phyloP scores from a whole-genome alignment of 2,113 vertebrate genomes.

The Melanostigma gelatinosum region DNA sequence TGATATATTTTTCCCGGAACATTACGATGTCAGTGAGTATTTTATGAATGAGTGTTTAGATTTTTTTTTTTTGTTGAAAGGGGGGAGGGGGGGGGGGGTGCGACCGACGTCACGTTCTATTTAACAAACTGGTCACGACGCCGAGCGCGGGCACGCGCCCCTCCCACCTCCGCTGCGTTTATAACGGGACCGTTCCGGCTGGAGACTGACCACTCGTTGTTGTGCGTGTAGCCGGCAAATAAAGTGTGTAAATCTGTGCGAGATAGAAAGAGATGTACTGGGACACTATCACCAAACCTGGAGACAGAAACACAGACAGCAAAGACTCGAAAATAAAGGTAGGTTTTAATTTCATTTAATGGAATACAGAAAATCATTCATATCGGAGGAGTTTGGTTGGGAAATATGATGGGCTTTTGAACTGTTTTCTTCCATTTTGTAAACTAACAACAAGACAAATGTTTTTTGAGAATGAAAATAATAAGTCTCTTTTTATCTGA shows the following conservation, averaged over 20 bases:
- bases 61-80: conserved; percentile 21
- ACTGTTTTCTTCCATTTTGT: background rate
- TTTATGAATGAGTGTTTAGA: conserved; percentile 75
- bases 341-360: background rate
- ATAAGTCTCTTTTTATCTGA: background rate
- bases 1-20: background rate
- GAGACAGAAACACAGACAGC: conserved; percentile 41
- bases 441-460: background rate
- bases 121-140: conserved; percentile 81
- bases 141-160: conserved; percentile 53
- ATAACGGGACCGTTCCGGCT: conserved; percentile 68
- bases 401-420: background rate
- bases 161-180: conserved; percentile 66
- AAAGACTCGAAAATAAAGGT: conserved; percentile 69
- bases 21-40: conserved; percentile 10
- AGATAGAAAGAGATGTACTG: conserved; percentile 55
- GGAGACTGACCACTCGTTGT: conserved; percentile 40
- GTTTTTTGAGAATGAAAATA: background rate
- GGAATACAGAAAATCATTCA: background rate
- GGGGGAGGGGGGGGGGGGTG: background rate
- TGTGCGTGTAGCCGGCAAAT: background rate
- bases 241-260: conserved; percentile 8
- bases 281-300: conserved; percentile 55
- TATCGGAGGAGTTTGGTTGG: background rate
- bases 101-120: conserved; percentile 72